phyloP scores from a whole-genome alignment of 2,113 vertebrate genomes.

The Athene cunicularia region DNA sequence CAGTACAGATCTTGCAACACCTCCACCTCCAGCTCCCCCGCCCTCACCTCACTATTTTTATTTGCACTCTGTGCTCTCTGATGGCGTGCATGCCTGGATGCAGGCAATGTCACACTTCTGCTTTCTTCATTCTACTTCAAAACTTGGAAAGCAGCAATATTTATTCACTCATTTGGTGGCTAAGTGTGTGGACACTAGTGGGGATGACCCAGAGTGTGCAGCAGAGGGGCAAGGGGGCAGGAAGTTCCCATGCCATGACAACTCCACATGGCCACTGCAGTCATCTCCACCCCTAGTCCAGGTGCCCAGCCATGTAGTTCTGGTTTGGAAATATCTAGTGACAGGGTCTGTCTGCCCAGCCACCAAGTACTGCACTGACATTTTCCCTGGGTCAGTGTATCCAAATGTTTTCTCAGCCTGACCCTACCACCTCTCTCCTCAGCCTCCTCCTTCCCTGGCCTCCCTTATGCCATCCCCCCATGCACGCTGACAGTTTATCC shows the following conservation, averaged over 20 bases:
- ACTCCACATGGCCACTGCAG: accelerated
- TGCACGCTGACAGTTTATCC: neutral
- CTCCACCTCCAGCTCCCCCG: neutral
- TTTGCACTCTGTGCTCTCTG: neutral
- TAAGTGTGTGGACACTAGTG: neutral
- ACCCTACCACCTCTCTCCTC: neutral
- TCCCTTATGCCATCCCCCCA: neutral
- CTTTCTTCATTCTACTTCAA: neutral
- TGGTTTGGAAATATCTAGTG: accelerated
- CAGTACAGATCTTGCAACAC: neutral
- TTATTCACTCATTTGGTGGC: neutral
- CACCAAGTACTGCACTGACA: neutral
- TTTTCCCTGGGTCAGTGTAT: neutral
- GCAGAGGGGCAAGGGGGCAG: accelerated
- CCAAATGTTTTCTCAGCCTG: neutral
- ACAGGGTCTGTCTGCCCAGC: neutral
- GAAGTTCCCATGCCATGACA: accelerated
- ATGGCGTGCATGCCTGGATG: accelerated
- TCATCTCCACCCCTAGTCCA: neutral
- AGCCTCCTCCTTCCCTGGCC: neutral
- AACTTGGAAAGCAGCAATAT: neutral
- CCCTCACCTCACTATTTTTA: neutral
- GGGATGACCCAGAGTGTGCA: accelerated
- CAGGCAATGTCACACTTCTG: accelerated
- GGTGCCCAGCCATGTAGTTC: accelerated